Conservation (phyloP, 2,888 invertebrate genomes). For the Malacosoma neustria region DNA sequence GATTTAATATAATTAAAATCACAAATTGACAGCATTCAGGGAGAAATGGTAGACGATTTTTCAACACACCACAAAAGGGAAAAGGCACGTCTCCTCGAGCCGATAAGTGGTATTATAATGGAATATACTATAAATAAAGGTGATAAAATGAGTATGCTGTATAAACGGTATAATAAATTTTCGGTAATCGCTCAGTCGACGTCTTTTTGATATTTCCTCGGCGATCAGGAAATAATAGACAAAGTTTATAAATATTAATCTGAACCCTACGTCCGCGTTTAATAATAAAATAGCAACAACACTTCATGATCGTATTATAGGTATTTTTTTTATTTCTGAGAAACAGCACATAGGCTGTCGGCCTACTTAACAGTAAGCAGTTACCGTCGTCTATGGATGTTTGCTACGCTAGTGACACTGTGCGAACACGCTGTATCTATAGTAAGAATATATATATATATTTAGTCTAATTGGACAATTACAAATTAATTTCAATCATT, state of each 20-base stretch:
- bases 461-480: too few relatives aligned
- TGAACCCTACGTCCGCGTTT: too few relatives aligned
- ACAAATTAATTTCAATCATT: too few relatives aligned
- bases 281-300: too few relatives aligned
- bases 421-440: too few relatives aligned
- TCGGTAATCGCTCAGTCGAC: background rate
- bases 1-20: background rate
- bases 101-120: conserved; percentile 17
- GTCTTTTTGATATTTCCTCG: background rate
- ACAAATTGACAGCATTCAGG: background rate
- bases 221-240: background rate
- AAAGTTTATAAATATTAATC: background rate
- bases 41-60: conserved; percentile 23
- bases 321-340: too few relatives aligned
- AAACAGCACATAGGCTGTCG: too few relatives aligned
- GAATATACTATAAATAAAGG: conserved; percentile 12
- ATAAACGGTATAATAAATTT: conserved; percentile 7
- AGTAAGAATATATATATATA: too few relatives aligned
- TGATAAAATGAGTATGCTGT: conserved; percentile 13
- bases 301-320: too few relatives aligned
- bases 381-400: too few relatives aligned
- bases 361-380: too few relatives aligned
- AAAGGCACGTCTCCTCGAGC: conserved; percentile 15
- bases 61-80: conserved; percentile 19
- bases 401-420: too few relatives aligned